phyloP scores from a whole-genome alignment of 2,113 vertebrate species.

The Pithys albifrons region DNA sequence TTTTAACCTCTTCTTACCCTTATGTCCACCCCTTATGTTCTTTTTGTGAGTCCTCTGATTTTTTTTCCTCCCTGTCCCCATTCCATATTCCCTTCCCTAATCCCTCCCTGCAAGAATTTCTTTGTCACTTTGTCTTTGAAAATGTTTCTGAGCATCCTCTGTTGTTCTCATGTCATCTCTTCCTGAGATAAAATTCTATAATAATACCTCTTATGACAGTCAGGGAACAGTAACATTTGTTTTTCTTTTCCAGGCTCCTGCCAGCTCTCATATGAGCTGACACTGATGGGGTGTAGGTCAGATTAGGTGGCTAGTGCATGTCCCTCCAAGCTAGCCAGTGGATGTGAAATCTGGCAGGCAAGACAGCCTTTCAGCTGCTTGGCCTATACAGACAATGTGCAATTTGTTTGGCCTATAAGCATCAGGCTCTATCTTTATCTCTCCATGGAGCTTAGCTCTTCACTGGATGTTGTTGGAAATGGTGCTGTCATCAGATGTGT shows the following conservation, averaged over 20 bases:
- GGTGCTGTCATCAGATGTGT: not conserved
- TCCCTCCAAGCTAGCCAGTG: not conserved
- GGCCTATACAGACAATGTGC: not conserved
- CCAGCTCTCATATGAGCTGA: not conserved
- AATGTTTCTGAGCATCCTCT: not conserved
- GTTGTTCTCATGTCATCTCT: not conserved
- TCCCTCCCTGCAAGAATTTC: not conserved
- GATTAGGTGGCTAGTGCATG: not conserved
- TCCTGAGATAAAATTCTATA: not conserved
- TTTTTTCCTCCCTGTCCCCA: not conserved
- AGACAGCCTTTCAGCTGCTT: not conserved
- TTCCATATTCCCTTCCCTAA: not conserved
- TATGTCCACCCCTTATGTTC: not conserved
- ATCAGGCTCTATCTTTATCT: not conserved
- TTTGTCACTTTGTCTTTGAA: not conserved
- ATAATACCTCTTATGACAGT: not conserved
- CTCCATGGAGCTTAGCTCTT: not conserved
- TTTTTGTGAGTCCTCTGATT: not conserved
- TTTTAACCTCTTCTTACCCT: not conserved
- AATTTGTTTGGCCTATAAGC: not conserved
- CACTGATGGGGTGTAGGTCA: not conserved
- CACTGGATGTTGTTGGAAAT: not conserved
- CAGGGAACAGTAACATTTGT: accelerated
- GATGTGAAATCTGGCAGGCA: constrained; percentile 22
- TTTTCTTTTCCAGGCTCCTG: not conserved